These are phyloP conservation scores for Buathra laborator DNA, from an alignment of 2,888 invertebrate genomes.

Conservation along the genomic window DNA sequence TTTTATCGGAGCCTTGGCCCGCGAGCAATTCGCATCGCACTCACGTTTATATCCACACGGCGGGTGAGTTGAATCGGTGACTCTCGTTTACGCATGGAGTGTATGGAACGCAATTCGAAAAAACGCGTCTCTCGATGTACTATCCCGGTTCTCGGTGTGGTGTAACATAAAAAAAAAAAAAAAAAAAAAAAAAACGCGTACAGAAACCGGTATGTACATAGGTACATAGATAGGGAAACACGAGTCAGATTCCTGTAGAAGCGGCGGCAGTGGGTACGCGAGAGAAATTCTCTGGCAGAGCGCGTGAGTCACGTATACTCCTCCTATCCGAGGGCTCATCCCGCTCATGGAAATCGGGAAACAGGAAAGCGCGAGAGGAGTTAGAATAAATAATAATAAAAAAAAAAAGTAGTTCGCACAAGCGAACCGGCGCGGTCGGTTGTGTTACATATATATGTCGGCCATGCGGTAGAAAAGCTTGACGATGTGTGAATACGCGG, in stretches of 20 bases:
- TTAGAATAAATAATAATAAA: neutral
- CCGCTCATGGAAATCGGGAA: conserved; percentile 58
- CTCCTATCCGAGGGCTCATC: conserved; percentile 28
- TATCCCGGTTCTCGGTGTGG: neutral
- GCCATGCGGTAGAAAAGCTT: conserved; percentile 31
- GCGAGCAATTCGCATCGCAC: conserved; percentile 34
- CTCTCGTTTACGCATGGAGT: conserved; percentile 43
- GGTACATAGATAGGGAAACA: conserved; percentile 29
- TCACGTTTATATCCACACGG: conserved; percentile 29
- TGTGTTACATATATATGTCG: conserved; percentile 15
- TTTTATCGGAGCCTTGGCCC: conserved; percentile 16
- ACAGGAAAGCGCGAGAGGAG: conserved; percentile 38
- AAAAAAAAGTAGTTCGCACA: neutral
- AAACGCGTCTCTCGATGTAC: conserved; percentile 29
- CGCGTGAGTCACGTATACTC: conserved; percentile 60
- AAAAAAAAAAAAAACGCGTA: neutral
- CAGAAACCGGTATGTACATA: conserved; percentile 20
- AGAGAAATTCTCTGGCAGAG: conserved; percentile 43
- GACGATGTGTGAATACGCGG: conserved; percentile 5
- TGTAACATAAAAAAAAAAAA: neutral
- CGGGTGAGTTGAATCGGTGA: conserved; percentile 3
- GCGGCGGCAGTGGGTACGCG: neutral
- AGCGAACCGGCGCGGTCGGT: neutral
- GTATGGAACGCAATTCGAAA: conserved; percentile 29
- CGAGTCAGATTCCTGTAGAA: conserved; percentile 18